Percentiles rank a stretch among this genome's conserved stretches.
Evolutionary conservation across 1,140 invertebrate genomes (phyloP).

Genomic region (Drosophila pandora): DNA sequence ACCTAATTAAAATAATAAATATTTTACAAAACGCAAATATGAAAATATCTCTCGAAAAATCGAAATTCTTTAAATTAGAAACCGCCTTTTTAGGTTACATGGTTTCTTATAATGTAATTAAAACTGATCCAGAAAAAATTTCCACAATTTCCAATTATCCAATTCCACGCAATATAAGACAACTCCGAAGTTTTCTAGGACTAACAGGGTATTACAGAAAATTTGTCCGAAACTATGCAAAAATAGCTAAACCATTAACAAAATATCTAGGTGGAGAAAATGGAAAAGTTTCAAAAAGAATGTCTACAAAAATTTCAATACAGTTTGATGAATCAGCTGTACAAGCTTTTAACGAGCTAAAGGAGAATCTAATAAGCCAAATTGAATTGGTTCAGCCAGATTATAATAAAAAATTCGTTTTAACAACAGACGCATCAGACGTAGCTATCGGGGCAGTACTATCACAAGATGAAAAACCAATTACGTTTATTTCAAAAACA

Average conservation of each 20-base stretch:
- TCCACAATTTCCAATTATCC: background rate
- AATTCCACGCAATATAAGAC: background rate
- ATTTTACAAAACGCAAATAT: conserved; percentile 8
- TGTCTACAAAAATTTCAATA: background rate
- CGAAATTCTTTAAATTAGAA: background rate
- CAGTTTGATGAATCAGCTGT: conserved; percentile 3
- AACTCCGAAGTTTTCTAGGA: conserved; percentile 7
- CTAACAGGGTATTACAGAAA: background rate
- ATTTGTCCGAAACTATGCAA: background rate
- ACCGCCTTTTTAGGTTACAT: background rate
- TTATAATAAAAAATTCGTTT: conserved; percentile 1
- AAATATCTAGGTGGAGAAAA: conserved; percentile 3
- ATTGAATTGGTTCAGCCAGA: conserved; percentile 5
- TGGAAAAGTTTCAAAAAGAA: conserved; percentile 1
- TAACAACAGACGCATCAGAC: conserved; percentile 6
- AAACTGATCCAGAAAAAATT: conserved; percentile 1
- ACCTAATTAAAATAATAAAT: background rate
- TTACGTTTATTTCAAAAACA: conserved; percentile 1
- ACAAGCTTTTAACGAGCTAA: background rate
- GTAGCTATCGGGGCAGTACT: conserved; percentile 6
- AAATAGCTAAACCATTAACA: background rate
- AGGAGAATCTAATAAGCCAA: conserved; percentile 1
- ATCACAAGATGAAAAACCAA: conserved; percentile 4
- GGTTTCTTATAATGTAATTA: background rate
- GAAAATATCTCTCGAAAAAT: conserved; percentile 10